Conservation (phyloP, 2,797 vertebrate genomes). For the Mareca penelope region DNA sequence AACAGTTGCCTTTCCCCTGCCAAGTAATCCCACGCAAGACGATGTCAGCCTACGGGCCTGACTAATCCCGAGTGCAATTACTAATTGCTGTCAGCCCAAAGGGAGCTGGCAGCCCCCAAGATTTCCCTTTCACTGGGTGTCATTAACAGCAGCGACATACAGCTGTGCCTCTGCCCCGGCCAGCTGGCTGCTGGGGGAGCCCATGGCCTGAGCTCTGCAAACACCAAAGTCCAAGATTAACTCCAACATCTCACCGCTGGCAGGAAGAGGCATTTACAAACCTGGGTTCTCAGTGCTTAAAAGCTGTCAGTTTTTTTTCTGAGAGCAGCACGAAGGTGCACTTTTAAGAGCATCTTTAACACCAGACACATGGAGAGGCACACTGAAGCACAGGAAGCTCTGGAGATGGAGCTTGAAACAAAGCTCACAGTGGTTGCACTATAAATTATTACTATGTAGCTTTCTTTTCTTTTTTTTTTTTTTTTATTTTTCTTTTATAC, state of each 20-base stretch:
- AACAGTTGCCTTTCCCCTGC: neutral
- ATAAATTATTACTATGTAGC: neutral
- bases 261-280: neutral
- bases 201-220: neutral
- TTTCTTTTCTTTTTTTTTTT: neutral
- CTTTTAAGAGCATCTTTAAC: neutral
- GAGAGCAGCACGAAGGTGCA: neutral
- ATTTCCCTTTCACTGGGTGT: conserved; percentile 51
- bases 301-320: neutral
- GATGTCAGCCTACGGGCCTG: conserved; percentile 31
- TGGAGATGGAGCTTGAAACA: neutral
- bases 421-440: neutral
- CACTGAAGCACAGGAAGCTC: neutral
- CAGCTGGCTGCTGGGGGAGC: neutral
- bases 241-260: neutral
- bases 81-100: conserved; percentile 59
- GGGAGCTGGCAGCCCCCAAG: conserved; percentile 52
- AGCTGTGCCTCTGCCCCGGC: neutral
- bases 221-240: neutral
- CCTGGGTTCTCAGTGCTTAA: neutral
- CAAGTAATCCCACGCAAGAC: neutral
- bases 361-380: neutral
- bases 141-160: conserved; percentile 23
- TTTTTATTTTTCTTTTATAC: neutral
- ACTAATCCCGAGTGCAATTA: conserved; percentile 43